Evolutionary conservation across 2,113 vertebrate genomes (phyloP), one percentile per base, ranked within the genome.

Genomic region (Pseudonaja textilis): DNA sequence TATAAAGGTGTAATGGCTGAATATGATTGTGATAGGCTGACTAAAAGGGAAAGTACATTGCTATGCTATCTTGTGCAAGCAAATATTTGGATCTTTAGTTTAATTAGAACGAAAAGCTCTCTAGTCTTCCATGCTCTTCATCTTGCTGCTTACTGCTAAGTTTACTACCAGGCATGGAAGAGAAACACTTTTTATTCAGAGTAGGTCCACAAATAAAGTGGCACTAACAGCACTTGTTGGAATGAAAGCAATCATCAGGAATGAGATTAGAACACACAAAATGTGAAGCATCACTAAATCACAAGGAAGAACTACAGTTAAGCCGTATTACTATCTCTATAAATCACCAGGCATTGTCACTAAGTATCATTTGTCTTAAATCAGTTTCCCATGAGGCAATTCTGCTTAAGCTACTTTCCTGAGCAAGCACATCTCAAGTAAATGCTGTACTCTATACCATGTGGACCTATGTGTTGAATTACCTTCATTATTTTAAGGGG

Each of bases 271-370:
- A 39, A 86, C 57, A 90, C 69, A 86, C 89, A 93, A 93, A 95
- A 52, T 81, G 64, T 59, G 89, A 14, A 91, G 59, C 2, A 47
- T 1, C 23, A 93, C 59, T 95, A 94, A 93, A 94, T 92, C 61
- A 90, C 1, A 3, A 39, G 34, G 57, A 91, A 94, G 93, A 96
- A 50, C 0, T 74, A 50, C 55, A 87, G 90, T 93, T 94, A 93
- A 93, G 95, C 61, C 93, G 29, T 94, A 92, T 93, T 95, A 91
- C 88, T 94, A 18, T 23, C 52, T 47, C 87, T 95, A 93, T 91
- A 96, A 95, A 93, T 95, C 93, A 94, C 3, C 87, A 93, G 61
- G 42, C 45, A 25, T 95, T 94, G 26, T 85, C 74, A 94, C 93
- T 93, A 94, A 93, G 91, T 3, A 93, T 93, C 39, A 64, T 85